Evolutionary conservation across 2,888 invertebrate genomes (phyloP).

Genomic region (Spilarctia lutea): DNA sequence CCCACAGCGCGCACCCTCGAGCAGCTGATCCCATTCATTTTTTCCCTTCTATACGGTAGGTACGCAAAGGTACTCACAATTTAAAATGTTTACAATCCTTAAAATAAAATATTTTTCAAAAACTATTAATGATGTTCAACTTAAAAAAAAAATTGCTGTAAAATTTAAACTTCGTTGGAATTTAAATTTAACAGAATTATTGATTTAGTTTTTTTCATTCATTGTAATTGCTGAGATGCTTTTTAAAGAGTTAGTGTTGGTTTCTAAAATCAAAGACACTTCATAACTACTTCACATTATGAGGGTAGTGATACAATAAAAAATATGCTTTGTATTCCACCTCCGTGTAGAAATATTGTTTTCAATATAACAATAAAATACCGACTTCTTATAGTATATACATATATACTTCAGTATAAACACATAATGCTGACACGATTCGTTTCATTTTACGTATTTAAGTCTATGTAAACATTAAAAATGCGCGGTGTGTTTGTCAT

Average conservation of each 20-base stretch:
- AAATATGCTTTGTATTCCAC: background rate
- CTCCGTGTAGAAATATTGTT: background rate
- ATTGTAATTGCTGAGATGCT: background rate
- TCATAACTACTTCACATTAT: background rate
- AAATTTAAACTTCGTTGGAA: background rate
- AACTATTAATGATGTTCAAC: background rate
- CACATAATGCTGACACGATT: constrained; percentile 17
- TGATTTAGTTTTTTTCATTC: background rate
- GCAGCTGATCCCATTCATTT: constrained; percentile 78
- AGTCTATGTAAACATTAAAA: constrained; percentile 21
- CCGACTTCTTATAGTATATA: background rate
- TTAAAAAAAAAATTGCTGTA: background rate
- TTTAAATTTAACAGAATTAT: background rate
- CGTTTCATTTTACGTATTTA: constrained; percentile 22
- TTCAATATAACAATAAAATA: background rate
- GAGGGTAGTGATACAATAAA: background rate
- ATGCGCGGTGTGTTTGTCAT: constrained; percentile 17
- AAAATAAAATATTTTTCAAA: background rate
- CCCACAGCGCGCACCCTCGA: constrained; percentile 61
- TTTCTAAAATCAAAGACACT: background rate
- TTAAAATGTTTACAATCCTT: constrained; percentile 13
- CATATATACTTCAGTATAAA: constrained; percentile 13
- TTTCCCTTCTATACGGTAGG: constrained; percentile 28
- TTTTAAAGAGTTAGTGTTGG: background rate
- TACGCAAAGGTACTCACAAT: constrained; percentile 10